A percentile compares a stretch with the other conserved stretches of the same genome.
phyloP scores from a whole-genome alignment of 2,797 vertebrate species.

The Paedocypris micromegethes region DNA sequence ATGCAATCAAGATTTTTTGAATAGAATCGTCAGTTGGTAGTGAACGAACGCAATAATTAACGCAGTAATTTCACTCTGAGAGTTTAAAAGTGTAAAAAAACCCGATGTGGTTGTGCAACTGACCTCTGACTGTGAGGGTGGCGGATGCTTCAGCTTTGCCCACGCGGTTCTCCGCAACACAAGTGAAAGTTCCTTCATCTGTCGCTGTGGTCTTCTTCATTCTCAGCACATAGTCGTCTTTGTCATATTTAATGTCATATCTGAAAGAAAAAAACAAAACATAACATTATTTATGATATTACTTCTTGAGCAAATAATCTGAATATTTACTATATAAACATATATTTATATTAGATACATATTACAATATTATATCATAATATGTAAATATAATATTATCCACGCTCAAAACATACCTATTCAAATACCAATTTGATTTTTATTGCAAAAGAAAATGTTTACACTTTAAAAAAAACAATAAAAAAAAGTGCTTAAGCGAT shows the following conservation, averaged over 20 bases:
- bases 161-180: conserved; percentile 92
- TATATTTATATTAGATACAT: background rate
- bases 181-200: conserved; percentile 89
- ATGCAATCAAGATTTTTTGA: conserved; percentile 13
- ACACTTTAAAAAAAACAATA: no score
- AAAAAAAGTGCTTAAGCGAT: no score
- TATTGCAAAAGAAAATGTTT: no score
- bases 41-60: no score
- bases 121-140: conserved; percentile 92
- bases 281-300: background rate
- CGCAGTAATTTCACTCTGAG: no score
- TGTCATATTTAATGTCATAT: conserved; percentile 95
- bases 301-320: background rate
- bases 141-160: conserved; percentile 91
- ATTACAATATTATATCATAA: no score
- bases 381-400: no score
- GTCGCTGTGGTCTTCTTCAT: conserved; percentile 83
- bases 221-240: conserved; percentile 90
- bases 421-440: no score
- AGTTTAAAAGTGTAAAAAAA: no score
- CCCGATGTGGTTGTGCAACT: conserved; percentile 42
- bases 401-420: no score
- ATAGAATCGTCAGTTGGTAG: background rate
- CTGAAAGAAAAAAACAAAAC: conserved; percentile 57
- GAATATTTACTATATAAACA: no score